Evolutionary conservation across 2,888 invertebrate genomes (phyloP).

Genomic region (Limnephilus lunatus): DNA sequence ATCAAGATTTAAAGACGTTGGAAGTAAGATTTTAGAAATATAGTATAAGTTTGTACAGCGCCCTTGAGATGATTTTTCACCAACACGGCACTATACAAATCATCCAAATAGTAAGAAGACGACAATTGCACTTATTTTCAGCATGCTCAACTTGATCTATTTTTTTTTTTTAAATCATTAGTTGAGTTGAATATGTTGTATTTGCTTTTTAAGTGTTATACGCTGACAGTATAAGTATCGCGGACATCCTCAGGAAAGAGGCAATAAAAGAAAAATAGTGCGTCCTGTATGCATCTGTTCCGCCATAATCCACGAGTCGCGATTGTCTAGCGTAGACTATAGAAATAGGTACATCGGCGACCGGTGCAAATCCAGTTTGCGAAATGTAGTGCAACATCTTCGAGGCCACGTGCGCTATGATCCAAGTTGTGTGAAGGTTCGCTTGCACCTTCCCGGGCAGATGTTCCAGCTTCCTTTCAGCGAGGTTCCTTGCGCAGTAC

Average conservation of each 20-base stretch:
- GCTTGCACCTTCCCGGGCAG: slow-evolving; percentile 56
- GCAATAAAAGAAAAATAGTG: not conserved
- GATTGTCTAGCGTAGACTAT: slow-evolving; percentile 10
- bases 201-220: not conserved
- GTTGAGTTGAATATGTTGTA: not conserved
- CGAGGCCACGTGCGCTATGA: slow-evolving; percentile 61
- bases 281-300: not conserved
- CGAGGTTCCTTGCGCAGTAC: slow-evolving; percentile 21
- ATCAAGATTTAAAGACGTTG: too few species aligned
- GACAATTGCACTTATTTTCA: not conserved
- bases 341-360: not conserved
- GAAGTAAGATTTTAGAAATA: too few species aligned
- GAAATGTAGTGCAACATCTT: slow-evolving; percentile 43
- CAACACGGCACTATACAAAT: too few species aligned
- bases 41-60: too few species aligned
- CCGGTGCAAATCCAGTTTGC: slow-evolving; percentile 33
- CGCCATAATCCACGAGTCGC: not conserved
- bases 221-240: not conserved
- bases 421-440: slow-evolving; percentile 32
- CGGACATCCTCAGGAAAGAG: not conserved
- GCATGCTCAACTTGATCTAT: not conserved
- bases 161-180: too few species aligned
- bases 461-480: slow-evolving; percentile 60
- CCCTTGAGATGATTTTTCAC: too few species aligned
- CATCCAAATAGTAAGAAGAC: not conserved